Percentiles rank a stretch among this genome's conserved stretches.
These are phyloP conservation scores for Chionoecetes opilio DNA, from an alignment of 1,140 invertebrate species.

Conservation along the genomic window DNA sequence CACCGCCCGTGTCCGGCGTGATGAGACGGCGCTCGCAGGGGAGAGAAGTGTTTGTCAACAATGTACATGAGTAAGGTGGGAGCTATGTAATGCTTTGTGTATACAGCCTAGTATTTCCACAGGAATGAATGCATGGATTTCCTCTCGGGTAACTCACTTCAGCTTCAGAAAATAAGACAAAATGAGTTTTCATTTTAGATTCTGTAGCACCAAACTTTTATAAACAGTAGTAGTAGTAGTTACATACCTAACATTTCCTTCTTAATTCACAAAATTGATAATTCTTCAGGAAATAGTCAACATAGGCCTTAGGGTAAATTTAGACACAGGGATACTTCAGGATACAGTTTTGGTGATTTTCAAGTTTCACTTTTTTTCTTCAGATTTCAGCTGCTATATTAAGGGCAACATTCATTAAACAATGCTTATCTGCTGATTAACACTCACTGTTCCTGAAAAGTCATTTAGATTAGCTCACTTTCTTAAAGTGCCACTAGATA, in stretches of 20 bases:
- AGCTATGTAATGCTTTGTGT: constrained; percentile 76
- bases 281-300: constrained; percentile 64
- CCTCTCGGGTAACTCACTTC: constrained; percentile 69
- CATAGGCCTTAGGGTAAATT: constrained; percentile 59
- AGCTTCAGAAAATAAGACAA: constrained; percentile 75
- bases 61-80: constrained; percentile 77
- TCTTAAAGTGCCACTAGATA: constrained; percentile 68
- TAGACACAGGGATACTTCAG: constrained; percentile 66
- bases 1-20: constrained; percentile 66
- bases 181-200: constrained; percentile 70
- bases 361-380: constrained; percentile 39
- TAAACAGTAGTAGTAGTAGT: constrained; percentile 54
- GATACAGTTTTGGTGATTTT: constrained; percentile 64
- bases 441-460: constrained; percentile 68
- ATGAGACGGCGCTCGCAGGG: constrained; percentile 71
- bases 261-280: constrained; percentile 38
- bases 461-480: constrained; percentile 68
- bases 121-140: constrained; percentile 75
- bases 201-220: constrained; percentile 79
- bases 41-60: constrained; percentile 75
- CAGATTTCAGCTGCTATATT: constrained; percentile 69
- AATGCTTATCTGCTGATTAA: constrained; percentile 65
- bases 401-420: constrained; percentile 70
- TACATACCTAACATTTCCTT: constrained; percentile 67
- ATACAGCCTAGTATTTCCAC: constrained; percentile 71